A percentile compares a stretch with the other conserved stretches of the same genome.
phyloP scores from a whole-genome alignment of 1,140 invertebrate species.

The Drosophila ficusphila region DNA sequence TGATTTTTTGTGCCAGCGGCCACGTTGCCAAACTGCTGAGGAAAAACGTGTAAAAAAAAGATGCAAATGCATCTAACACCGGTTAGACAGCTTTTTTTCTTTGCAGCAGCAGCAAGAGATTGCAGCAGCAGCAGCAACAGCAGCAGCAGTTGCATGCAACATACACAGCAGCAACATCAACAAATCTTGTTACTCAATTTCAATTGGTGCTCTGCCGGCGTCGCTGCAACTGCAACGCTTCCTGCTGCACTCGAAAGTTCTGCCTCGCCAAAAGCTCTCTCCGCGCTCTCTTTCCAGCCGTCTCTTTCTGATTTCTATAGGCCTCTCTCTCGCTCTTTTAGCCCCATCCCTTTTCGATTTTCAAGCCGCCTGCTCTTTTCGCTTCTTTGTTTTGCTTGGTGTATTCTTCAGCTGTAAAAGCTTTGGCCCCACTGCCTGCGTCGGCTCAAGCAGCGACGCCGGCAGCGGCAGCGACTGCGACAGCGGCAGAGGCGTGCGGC shows the following conservation, averaged over 20 bases:
- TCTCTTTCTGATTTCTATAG: neutral
- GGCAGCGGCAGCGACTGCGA: conserved; percentile 2
- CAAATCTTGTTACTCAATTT: conserved; percentile 80
- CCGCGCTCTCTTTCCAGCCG: conserved; percentile 4
- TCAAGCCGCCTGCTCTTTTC: conserved; percentile 50
- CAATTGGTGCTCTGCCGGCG: conserved; percentile 69
- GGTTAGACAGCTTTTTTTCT: conserved; percentile 72
- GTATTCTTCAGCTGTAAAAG: conserved; percentile 74
- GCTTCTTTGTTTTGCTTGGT: conserved; percentile 78
- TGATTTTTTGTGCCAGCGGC: conserved; percentile 30
- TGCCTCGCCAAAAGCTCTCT: conserved; percentile 62
- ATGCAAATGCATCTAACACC: conserved; percentile 82
- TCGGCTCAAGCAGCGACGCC: conserved; percentile 5
- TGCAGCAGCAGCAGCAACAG: conserved; percentile 46
- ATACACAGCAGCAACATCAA: conserved; percentile 29
- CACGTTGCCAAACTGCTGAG: conserved; percentile 67
- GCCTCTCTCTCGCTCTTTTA: neutral
- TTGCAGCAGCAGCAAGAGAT: neutral
- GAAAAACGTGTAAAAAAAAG: conserved; percentile 27
- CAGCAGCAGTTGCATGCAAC: conserved; percentile 64
- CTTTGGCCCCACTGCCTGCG: conserved; percentile 38
- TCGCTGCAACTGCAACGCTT: conserved; percentile 53
- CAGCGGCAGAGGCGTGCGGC: conserved; percentile 30
- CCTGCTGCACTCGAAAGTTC: conserved; percentile 68
- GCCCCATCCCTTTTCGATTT: neutral